phyloP scores from a whole-genome alignment of 2,797 vertebrate species.

The Onychomys leucogaster region DNA sequence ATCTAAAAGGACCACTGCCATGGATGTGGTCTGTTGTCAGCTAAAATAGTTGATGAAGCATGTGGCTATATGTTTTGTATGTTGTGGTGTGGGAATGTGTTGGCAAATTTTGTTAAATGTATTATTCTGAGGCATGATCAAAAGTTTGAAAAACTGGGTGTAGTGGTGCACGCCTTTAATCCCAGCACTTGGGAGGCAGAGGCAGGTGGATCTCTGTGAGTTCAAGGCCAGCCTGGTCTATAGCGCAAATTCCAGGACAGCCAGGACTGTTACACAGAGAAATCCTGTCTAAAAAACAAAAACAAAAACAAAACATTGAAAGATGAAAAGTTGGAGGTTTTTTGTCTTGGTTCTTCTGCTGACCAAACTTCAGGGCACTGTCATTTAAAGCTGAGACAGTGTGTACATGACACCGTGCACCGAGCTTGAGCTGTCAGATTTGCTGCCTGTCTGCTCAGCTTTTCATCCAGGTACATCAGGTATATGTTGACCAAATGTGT shows the following conservation, averaged over 20 bases:
- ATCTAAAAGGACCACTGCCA: neutral
- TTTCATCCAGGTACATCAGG: neutral
- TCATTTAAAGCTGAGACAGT: neutral
- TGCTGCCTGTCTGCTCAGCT: neutral
- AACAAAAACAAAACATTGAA: neutral
- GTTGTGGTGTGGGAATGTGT: neutral
- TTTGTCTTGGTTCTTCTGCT: neutral
- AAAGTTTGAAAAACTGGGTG: neutral
- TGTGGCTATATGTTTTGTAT: neutral
- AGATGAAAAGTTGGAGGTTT: neutral
- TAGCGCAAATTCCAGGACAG: neutral
- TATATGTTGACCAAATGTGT: neutral
- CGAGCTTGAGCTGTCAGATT: neutral
- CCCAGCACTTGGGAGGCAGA: neutral
- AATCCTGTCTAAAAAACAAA: neutral
- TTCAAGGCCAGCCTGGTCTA: neutral
- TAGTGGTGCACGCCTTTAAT: neutral
- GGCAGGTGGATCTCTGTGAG: neutral
- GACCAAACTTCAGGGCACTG: neutral
- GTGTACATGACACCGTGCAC: neutral
- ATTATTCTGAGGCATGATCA: neutral
- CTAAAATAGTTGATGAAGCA: neutral
- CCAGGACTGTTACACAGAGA: neutral
- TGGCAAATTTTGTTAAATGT: neutral
- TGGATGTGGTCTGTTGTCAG: neutral